These are phyloP conservation scores for Nomada lathburiana DNA, from an alignment of 2,888 invertebrate species.

Conservation along the genomic window DNA sequence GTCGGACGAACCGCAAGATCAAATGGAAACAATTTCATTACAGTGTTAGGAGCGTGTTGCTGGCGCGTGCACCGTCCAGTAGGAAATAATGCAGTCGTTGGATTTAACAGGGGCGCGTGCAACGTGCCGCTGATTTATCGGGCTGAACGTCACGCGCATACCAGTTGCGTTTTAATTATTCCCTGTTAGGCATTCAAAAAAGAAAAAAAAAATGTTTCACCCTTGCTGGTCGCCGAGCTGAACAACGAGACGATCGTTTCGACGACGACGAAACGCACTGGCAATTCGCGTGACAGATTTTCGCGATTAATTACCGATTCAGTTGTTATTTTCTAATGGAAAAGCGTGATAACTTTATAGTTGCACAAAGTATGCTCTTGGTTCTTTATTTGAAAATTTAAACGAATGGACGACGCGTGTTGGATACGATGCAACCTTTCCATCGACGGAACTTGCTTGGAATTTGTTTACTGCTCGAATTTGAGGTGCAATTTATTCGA, in stretches of 20 bases:
- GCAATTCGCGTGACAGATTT: not conserved
- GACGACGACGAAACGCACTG: not conserved
- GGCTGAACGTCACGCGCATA: constrained; percentile 56
- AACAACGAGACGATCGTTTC: constrained; percentile 1
- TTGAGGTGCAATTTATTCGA: too few relatives aligned
- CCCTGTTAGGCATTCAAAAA: constrained; percentile 48
- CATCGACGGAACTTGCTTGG: not conserved
- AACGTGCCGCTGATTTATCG: constrained; percentile 54
- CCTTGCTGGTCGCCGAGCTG: not conserved
- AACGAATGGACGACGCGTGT: too few relatives aligned
- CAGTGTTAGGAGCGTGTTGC: constrained; percentile 16
- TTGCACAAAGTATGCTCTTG: too few relatives aligned
- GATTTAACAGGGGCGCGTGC: constrained; percentile 40
- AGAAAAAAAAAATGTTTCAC: constrained; percentile 18
- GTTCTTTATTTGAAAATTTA: too few relatives aligned
- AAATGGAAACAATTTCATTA: constrained; percentile 58
- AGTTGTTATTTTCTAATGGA: too few relatives aligned
- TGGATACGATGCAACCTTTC: too few relatives aligned
- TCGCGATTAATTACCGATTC: too few relatives aligned
- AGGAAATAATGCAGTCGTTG: constrained; percentile 34
- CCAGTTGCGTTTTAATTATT: constrained; percentile 59
- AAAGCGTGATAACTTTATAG: too few relatives aligned
- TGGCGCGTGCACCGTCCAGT: constrained; percentile 22
- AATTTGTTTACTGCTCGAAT: not conserved
- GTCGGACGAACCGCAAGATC: constrained; percentile 47